Evolutionary conservation across 1,140 invertebrate genomes (phyloP), one percentile per base, ranked within the genome.

Genomic region (Ephestia elutella): DNA sequence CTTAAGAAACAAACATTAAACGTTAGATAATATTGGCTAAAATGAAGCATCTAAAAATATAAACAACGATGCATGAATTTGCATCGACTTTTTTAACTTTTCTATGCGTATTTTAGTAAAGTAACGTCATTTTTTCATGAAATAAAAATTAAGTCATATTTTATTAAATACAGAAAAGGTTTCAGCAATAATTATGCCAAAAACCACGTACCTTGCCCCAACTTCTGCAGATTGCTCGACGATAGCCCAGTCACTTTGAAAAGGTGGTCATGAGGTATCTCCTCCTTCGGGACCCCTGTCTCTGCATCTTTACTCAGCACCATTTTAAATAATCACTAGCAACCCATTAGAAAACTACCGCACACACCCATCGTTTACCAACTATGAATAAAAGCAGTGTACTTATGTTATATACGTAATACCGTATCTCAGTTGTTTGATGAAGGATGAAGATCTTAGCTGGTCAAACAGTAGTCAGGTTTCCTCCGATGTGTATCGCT

Each of bases 191-290:
- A 50, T 21, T 2, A 20, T 19, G 1, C 2, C 9, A 50, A 11
- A 20, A 1, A 50, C 56, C 10, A 68, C 61, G 18, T 74, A 87
- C 84, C 82, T 80, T 82, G 76, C 25, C 74, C 79, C 63, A 84
- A 54, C 55, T 87, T 87, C 68, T 85, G 80, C 62, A 86, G 68
- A 63, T 86, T 86, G 8, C 57, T 71, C 1, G 84, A 78, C 0
- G 84, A 84, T 56, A 87, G 57, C 2, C 84, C 84, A 0, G 84
- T 86, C 20, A 87, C 82, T 62, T 70, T 83, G 57, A 75, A 87
- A 0, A 86, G 68, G 28, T 86, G 84, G 58, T 86, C 81, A 56
- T 86, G 82, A 3, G 82, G 68, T 1, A 86, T 83, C 64, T 82
- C 81, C 59, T 84, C 82, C 56, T 62, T 68, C 15, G 19, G 49